These are phyloP conservation scores for Macquaria australasica DNA, from an alignment of 2,113 vertebrate genomes.

Conservation along the genomic window DNA sequence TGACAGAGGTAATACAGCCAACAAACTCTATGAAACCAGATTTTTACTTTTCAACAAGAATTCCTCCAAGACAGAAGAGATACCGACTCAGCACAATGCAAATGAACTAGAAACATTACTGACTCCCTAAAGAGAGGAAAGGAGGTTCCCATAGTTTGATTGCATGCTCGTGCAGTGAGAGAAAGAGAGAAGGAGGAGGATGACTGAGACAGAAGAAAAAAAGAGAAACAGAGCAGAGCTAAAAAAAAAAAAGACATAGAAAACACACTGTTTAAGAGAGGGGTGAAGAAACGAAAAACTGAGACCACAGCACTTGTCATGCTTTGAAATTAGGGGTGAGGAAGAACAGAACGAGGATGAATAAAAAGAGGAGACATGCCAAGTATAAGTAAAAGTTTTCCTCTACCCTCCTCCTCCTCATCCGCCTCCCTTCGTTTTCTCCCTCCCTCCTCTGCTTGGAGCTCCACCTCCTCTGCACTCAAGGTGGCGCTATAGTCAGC, in stretches of 20 bases:
- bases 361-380: constrained; percentile 69
- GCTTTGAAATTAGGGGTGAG: constrained; percentile 25
- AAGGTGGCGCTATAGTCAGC: constrained; percentile 77
- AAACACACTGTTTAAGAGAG: not conserved
- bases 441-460: constrained; percentile 68
- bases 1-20: not conserved
- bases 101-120: not conserved
- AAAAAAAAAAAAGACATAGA: not conserved
- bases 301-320: constrained; percentile 3
- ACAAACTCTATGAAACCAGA: not conserved
- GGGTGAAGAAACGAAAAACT: constrained; percentile 5
- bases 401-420: constrained; percentile 79
- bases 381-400: constrained; percentile 65
- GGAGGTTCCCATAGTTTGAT: constrained; percentile 27
- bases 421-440: constrained; percentile 50
- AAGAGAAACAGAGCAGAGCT: not conserved
- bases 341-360: constrained; percentile 9
- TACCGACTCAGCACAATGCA: not conserved
- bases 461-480: constrained; percentile 71
- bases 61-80: not conserved
- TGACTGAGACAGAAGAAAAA: not conserved
- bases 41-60: not conserved
- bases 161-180: constrained; percentile 54
- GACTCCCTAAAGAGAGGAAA: constrained; percentile 38
- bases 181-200: not conserved